Percentiles rank a stretch among this genome's conserved stretches.
phyloP scores from a whole-genome alignment of 2,113 vertebrate species.

The Silurus meridionalis region DNA sequence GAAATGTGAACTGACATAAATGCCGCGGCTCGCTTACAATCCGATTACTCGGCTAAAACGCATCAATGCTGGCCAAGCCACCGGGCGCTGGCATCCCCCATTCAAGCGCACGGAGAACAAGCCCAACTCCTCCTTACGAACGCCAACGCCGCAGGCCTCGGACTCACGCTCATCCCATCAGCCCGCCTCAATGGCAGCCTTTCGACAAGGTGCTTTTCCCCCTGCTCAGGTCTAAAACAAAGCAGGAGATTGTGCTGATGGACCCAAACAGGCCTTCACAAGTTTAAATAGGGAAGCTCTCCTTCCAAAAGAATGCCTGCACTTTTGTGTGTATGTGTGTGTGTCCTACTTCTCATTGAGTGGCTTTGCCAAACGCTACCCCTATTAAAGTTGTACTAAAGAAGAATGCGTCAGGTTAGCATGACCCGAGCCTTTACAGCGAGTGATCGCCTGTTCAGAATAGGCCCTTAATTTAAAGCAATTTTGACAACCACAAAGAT shows the following conservation, averaged over 20 bases:
- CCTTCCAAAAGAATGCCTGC: constrained; percentile 32
- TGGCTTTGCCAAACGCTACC: constrained; percentile 45
- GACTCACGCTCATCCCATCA: constrained; percentile 88
- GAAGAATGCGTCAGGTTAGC: constrained; percentile 62
- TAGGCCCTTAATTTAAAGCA: constrained; percentile 77
- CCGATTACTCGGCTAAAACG: constrained; percentile 94
- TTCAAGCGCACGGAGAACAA: constrained; percentile 86
- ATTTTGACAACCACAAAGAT: constrained; percentile 89
- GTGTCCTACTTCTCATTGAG: constrained; percentile 48
- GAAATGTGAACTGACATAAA: constrained; percentile 99
- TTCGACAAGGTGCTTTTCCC: constrained; percentile 86
- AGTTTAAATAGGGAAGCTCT: constrained; percentile 49
- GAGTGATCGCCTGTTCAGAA: constrained; percentile 69
- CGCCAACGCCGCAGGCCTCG: constrained; percentile 84
- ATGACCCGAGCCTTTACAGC: constrained; percentile 67
- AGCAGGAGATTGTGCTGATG: constrained; percentile 72
- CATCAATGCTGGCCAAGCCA: constrained; percentile 91
- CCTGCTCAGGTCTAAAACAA: constrained; percentile 68
- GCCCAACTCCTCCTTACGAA: constrained; percentile 80
- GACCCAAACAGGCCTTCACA: constrained; percentile 58
- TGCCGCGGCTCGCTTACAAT: constrained; percentile 93
- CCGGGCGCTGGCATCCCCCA: constrained; percentile 85
- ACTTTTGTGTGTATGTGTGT: constrained; percentile 17
- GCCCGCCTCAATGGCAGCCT: constrained; percentile 80
- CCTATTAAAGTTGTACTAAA: constrained; percentile 56